Evolutionary conservation across 1,140 invertebrate species (phyloP).

Genomic region (Drosophila micromelanica): DNA sequence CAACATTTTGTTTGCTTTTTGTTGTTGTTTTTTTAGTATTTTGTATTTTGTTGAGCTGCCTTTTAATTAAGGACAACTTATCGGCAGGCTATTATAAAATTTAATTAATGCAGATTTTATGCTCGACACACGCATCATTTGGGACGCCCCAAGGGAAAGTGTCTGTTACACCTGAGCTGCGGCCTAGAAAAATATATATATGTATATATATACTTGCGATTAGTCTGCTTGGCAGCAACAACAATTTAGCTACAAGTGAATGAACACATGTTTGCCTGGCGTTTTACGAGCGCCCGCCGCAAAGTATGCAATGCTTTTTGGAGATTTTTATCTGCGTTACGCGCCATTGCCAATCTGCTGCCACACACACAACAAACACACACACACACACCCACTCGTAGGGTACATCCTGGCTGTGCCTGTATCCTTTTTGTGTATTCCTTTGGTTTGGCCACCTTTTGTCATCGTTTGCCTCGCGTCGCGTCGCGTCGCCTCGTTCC

Average conservation of each 20-base stretch:
- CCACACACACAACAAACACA: neutral
- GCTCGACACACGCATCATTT: constrained; percentile 33
- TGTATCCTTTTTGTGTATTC: constrained; percentile 9
- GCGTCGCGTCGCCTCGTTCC: constrained; percentile 36
- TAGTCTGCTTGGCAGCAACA: constrained; percentile 37
- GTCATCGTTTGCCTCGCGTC: constrained; percentile 65
- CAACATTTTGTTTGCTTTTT: constrained; percentile 1
- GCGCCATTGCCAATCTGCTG: constrained; percentile 49
- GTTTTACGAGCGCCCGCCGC: constrained; percentile 39
- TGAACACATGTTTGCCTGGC: constrained; percentile 60
- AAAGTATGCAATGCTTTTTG: constrained; percentile 62
- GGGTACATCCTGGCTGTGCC: neutral
- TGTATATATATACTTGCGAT: constrained; percentile 32
- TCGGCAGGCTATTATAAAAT: constrained; percentile 44
- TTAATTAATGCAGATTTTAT: constrained; percentile 75
- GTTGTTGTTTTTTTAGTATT: neutral
- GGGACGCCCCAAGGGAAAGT: neutral
- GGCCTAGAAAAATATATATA: neutral
- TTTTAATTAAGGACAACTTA: constrained; percentile 14
- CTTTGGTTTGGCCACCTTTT: constrained; percentile 62
- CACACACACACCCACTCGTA: constrained; percentile 6
- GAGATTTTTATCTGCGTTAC: constrained; percentile 70
- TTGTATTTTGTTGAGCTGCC: neutral
- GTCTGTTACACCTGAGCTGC: constrained; percentile 14
- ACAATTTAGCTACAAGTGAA: constrained; percentile 60